These are phyloP conservation scores for Limnephilus rhombicus DNA, from an alignment of 2,888 invertebrate species.

Conservation along the genomic window DNA sequence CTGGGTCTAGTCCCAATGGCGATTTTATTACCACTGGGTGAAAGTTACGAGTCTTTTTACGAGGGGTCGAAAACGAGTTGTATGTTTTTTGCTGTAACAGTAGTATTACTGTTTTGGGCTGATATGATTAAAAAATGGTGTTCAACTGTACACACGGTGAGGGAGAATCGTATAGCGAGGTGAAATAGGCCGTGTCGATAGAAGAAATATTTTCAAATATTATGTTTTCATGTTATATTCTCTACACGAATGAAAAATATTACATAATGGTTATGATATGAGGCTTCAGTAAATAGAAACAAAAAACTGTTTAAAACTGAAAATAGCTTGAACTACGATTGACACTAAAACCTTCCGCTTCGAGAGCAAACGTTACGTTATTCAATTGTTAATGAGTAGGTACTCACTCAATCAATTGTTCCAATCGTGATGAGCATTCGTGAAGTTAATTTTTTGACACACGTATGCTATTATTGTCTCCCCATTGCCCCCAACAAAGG, in stretches of 20 bases:
- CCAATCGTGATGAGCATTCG: not conserved
- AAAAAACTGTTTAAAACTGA: not conserved
- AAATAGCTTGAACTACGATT: not conserved
- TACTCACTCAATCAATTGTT: not conserved
- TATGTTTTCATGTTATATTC: no score
- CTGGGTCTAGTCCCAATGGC: not conserved
- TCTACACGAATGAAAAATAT: no score
- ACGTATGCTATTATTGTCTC: not conserved
- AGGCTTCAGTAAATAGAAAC: not conserved
- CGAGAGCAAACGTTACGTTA: no score
- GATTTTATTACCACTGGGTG: not conserved
- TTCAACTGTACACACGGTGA: not conserved
- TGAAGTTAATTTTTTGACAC: not conserved
- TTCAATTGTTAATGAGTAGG: not conserved
- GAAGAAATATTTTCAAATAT: not conserved
- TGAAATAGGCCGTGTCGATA: not conserved
- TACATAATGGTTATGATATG: no score
- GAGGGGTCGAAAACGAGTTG: not conserved
- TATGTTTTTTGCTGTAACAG: not conserved
- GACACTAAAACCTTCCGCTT: not conserved
- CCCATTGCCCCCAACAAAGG: not conserved
- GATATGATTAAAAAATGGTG: not conserved
- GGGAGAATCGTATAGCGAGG: not conserved
- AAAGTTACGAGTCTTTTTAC: not conserved
- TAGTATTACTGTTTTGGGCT: not conserved